phyloP scores from a whole-genome alignment of 2,113 vertebrate genomes.

The Scopus umbretta region DNA sequence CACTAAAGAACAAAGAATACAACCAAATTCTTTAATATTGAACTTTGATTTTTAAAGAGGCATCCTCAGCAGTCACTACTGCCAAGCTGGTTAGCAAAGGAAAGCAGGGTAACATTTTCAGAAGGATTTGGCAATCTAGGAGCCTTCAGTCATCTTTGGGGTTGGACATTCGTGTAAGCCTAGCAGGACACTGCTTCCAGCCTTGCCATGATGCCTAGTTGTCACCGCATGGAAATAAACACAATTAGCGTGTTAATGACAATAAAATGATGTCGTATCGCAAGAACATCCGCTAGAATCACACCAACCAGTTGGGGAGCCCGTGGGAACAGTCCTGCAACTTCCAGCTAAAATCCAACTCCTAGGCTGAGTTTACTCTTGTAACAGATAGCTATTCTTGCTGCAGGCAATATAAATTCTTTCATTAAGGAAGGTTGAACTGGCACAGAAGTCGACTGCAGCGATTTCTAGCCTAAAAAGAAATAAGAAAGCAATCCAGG shows the following conservation, averaged over 20 bases:
- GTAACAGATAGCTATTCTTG: neutral
- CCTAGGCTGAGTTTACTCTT: neutral
- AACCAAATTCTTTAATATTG: neutral
- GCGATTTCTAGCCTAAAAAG: neutral
- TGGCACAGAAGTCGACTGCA: neutral
- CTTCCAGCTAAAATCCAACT: neutral
- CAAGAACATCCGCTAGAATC: neutral
- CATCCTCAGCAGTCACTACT: neutral
- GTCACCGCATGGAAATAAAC: neutral
- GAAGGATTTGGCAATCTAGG: neutral
- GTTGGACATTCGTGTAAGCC: neutral
- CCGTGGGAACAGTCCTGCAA: neutral
- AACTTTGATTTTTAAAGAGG: neutral
- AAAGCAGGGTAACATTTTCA: neutral
- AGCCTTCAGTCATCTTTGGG: neutral
- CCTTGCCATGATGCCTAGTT: neutral
- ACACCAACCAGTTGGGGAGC: neutral
- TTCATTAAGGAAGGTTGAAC: neutral
- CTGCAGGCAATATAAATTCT: fast-evolving
- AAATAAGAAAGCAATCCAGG: neutral
- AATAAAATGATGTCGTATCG: neutral
- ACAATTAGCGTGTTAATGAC: neutral
- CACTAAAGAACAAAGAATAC: neutral
- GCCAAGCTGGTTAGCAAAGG: neutral
- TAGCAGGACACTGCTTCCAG: neutral